phyloP scores from a whole-genome alignment of 1,140 invertebrate species.

The Drosophila leontia region DNA sequence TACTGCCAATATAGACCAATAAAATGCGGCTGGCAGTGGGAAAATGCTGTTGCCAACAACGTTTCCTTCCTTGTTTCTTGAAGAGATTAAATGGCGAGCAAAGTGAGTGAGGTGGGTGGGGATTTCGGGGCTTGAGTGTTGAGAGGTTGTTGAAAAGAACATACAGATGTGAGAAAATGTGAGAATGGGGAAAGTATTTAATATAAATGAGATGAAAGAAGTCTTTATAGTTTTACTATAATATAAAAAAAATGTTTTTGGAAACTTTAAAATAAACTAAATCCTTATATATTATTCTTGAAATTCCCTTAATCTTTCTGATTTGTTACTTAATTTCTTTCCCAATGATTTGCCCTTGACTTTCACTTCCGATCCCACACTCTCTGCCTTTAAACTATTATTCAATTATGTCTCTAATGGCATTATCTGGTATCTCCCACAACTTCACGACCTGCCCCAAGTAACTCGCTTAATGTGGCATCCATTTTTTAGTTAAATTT shows the following conservation, averaged over 20 bases:
- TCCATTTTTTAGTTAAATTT: slow-evolving; percentile 25
- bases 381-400: slow-evolving; percentile 1
- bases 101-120: slow-evolving; percentile 16
- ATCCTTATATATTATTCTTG: background rate
- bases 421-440: slow-evolving; percentile 8
- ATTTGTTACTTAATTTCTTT: background rate
- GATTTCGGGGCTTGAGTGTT: slow-evolving; percentile 9
- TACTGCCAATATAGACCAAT: slow-evolving; percentile 21
- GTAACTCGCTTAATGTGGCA: slow-evolving; percentile 7
- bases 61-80: background rate
- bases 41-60: slow-evolving; percentile 29
- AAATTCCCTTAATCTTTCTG: accelerated
- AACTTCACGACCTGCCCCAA: slow-evolving; percentile 46
- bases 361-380: slow-evolving; percentile 21
- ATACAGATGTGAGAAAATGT: background rate
- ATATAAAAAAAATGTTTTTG: background rate
- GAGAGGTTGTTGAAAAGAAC: slow-evolving; percentile 21
- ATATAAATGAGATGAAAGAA: background rate
- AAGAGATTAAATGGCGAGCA: slow-evolving; percentile 4
- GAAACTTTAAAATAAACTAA: background rate
- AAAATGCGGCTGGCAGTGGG: slow-evolving; percentile 41
- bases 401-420: background rate
- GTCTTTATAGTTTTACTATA: too few species aligned
- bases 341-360: slow-evolving; percentile 8
- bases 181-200: background rate